Evolutionary conservation across 2,113 vertebrate species (phyloP).

Genomic region (Pholis gunnellus): DNA sequence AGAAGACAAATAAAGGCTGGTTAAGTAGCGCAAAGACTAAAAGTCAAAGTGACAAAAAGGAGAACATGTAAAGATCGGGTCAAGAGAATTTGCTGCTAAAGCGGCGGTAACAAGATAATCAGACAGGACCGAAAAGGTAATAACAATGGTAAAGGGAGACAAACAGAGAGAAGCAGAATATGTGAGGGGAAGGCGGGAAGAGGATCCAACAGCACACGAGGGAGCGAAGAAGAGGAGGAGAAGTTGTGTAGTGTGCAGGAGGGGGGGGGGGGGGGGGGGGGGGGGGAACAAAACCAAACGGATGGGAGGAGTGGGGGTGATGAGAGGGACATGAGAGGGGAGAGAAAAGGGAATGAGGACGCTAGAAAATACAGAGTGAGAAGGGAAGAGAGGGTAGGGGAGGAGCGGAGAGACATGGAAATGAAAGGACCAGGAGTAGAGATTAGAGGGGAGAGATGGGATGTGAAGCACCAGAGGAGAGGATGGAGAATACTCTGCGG

Average conservation of each 20-base stretch:
- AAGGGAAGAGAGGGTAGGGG: background rate
- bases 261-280: background rate
- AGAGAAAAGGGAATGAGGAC: conserved; percentile 20
- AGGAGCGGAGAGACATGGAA: conserved; percentile 15
- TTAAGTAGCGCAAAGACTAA: conserved; percentile 28
- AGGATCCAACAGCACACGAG: conserved; percentile 9
- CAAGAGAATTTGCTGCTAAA: conserved; percentile 28
- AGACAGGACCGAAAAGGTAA: conserved; percentile 27
- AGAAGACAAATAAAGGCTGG: conserved; percentile 7
- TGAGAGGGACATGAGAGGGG: conserved; percentile 32
- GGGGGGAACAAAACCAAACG: background rate
- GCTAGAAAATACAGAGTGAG: conserved; percentile 24
- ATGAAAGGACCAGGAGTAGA: conserved; percentile 32
- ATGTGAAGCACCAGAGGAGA: conserved; percentile 40
- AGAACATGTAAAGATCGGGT: conserved; percentile 32
- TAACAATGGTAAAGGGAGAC: conserved; percentile 1
- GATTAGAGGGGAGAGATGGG: conserved; percentile 40
- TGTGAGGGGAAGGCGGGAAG: background rate
- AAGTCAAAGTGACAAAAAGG: conserved; percentile 27
- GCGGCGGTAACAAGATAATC: conserved; percentile 39
- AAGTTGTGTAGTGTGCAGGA: conserved; percentile 17
- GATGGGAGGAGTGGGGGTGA: conserved; percentile 21
- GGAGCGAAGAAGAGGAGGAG: conserved; percentile 12
- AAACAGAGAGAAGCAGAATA: background rate
- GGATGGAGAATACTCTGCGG: conserved; percentile 26